These are phyloP conservation scores for Agapetus fuscipes DNA, from an alignment of 2,888 invertebrate species.

Conservation along the genomic window DNA sequence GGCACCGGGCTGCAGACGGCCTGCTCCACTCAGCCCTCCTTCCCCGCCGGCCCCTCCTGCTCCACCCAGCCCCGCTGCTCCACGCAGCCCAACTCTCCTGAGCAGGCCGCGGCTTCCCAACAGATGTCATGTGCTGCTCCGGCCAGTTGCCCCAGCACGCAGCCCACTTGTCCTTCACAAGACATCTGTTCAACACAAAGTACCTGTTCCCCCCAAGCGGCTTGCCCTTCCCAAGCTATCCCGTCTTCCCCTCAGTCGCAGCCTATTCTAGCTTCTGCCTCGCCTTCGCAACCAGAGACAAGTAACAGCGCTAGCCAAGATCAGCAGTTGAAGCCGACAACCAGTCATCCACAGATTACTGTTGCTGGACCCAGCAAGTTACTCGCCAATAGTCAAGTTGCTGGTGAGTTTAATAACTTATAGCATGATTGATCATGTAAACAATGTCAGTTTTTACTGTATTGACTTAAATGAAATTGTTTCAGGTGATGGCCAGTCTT, in stretches of 20 bases:
- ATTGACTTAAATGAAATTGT: not conserved
- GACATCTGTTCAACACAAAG: too few species aligned
- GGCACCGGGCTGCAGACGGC: not conserved
- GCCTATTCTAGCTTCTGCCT: not conserved
- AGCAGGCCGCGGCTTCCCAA: not conserved
- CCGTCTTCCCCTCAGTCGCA: not conserved
- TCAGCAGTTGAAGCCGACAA: too few species aligned
- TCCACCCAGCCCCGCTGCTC: too few species aligned
- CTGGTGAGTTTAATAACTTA: conserved; percentile 1
- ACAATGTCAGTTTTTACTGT: not conserved
- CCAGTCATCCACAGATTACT: not conserved
- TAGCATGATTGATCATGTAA: not conserved
- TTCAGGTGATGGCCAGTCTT: not conserved
- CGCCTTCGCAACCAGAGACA: too few species aligned
- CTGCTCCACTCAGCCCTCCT: not conserved
- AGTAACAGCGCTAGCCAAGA: too few species aligned
- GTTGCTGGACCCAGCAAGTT: conserved; percentile 4
- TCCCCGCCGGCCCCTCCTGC: too few species aligned
- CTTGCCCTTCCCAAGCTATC: too few species aligned
- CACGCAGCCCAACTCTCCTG: not conserved
- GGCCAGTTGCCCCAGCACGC: too few species aligned
- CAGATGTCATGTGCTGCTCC: too few species aligned
- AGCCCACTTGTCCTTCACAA: too few species aligned
- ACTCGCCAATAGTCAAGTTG: not conserved
- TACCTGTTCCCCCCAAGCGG: too few species aligned